Conservation (phyloP, 2,888 invertebrate species). For the Epistrophella euchroma region DNA sequence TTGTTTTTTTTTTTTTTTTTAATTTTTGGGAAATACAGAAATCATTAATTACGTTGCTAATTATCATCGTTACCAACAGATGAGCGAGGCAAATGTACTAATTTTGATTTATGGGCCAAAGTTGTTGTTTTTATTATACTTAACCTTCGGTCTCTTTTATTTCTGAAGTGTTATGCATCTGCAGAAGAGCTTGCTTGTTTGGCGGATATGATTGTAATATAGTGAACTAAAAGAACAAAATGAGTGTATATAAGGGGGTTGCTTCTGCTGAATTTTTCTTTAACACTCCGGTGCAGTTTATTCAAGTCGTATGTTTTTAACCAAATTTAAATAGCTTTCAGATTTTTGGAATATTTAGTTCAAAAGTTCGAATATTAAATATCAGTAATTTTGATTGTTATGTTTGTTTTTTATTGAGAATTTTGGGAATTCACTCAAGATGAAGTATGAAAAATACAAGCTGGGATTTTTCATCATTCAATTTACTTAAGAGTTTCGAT, state of each 20-base stretch:
- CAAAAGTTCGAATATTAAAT: too few relatives aligned
- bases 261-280: conserved; percentile 3
- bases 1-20: conserved; percentile 22
- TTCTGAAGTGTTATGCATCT: conserved; percentile 17
- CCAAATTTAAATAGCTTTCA: too few relatives aligned
- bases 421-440: too few relatives aligned
- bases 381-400: too few relatives aligned
- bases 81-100: conserved; percentile 59
- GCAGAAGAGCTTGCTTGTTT: conserved; percentile 43
- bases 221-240: conserved; percentile 10
- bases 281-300: neutral
- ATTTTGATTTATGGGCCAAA: conserved; percentile 72
- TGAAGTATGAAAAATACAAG: too few relatives aligned
- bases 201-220: conserved; percentile 34
- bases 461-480: too few relatives aligned
- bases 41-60: conserved; percentile 74
- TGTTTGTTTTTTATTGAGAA: too few relatives aligned
- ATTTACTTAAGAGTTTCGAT: too few relatives aligned
- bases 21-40: conserved; percentile 30
- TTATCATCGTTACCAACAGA: conserved; percentile 66
- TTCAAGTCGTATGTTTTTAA: neutral
- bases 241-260: conserved; percentile 19
- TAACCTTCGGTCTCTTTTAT: conserved; percentile 47
- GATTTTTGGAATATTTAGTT: too few relatives aligned
- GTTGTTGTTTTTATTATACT: conserved; percentile 44